These are phyloP conservation scores for Macaca nemestrina DNA, from an alignment of 2,113 vertebrate genomes.

Conservation along the genomic window DNA sequence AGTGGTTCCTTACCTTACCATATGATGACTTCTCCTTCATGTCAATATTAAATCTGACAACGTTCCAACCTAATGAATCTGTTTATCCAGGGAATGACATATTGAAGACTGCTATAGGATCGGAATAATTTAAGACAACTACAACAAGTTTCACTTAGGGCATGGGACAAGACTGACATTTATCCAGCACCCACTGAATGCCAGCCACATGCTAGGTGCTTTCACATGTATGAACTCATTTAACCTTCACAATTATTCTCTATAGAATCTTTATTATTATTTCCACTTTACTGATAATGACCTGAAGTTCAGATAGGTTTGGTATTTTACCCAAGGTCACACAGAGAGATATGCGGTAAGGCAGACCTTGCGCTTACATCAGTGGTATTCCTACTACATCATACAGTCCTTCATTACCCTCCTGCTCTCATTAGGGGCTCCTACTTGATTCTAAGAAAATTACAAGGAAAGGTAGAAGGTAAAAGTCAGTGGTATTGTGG, in stretches of 20 bases:
- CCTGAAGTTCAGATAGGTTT: neutral
- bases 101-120: neutral
- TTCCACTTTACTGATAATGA: neutral
- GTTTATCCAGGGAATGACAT: neutral
- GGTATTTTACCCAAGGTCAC: neutral
- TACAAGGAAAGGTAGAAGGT: neutral
- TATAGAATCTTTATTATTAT: neutral
- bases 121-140: conserved; percentile 22
- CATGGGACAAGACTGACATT: neutral
- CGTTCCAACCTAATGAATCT: neutral
- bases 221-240: neutral
- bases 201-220: neutral
- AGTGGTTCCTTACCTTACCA: neutral
- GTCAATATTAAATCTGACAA: neutral
- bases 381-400: neutral
- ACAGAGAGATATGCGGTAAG: neutral
- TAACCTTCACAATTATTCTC: neutral
- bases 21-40: neutral
- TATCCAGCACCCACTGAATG: neutral
- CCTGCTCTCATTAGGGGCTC: neutral
- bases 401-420: neutral
- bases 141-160: neutral
- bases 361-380: neutral
- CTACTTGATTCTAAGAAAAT: neutral
- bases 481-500: neutral